These are phyloP conservation scores for Rhodinocichla rosea DNA, from an alignment of 2,113 vertebrate species.

Conservation along the genomic window DNA sequence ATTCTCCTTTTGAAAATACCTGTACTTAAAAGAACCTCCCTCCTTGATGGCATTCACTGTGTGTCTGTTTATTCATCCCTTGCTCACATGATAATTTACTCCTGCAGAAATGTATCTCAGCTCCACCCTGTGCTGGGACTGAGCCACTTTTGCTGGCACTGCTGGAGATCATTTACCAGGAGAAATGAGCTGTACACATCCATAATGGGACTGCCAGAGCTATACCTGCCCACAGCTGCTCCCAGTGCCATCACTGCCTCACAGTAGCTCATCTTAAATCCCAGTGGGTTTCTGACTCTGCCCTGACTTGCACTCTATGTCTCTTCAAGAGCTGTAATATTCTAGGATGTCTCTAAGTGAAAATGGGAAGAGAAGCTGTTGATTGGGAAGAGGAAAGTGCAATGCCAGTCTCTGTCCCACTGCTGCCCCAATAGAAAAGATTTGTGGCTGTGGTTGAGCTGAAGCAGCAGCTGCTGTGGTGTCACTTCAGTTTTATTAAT, in stretches of 20 bases:
- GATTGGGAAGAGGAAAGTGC: background rate
- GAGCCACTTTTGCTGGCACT: background rate
- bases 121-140: background rate
- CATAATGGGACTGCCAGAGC: background rate
- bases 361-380: background rate
- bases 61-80: slow-evolving; percentile 19
- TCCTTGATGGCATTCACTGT: background rate
- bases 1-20: slow-evolving; percentile 3
- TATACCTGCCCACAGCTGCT: background rate
- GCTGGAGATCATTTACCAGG: background rate
- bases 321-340: background rate
- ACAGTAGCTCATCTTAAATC: background rate
- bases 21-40: slow-evolving; percentile 23
- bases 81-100: slow-evolving; percentile 23
- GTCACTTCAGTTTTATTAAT: background rate
- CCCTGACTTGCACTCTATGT: background rate
- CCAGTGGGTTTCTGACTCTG: background rate
- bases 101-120: background rate
- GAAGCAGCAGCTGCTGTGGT: background rate
- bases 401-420: background rate
- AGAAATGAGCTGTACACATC: background rate
- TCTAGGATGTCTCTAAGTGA: background rate
- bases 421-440: background rate
- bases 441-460: background rate
- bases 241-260: rapidly evolving